Evolutionary conservation across 2,888 invertebrate species (phyloP).

Genomic region (Petrolisthes cinctipes): DNA sequence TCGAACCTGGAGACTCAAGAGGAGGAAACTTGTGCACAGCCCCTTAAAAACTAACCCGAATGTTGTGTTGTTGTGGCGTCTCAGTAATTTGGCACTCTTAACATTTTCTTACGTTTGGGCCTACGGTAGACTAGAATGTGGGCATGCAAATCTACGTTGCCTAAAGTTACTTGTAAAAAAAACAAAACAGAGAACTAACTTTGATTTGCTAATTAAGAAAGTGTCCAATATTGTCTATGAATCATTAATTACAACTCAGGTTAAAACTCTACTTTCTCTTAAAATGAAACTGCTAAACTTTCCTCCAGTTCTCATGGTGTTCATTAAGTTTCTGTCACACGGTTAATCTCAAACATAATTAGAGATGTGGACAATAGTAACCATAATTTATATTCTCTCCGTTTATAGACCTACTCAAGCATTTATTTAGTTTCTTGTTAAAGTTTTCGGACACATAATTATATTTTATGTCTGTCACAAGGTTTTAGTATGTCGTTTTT

Average conservation of each 20-base stretch:
- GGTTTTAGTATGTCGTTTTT: constrained; percentile 11
- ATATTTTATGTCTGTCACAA: background rate
- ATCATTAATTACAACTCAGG: background rate
- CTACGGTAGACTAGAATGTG: constrained; percentile 18
- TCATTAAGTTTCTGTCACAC: background rate
- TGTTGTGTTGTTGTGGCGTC: constrained; percentile 36
- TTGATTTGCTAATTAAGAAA: constrained; percentile 3
- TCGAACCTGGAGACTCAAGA: background rate
- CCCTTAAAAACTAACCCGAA: constrained; percentile 30
- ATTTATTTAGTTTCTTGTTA: background rate
- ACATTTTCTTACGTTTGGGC: constrained; percentile 30
- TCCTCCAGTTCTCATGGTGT: background rate
- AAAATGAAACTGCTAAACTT: constrained; percentile 2
- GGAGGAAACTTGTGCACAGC: constrained; percentile 37
- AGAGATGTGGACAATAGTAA: background rate
- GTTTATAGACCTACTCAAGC: background rate
- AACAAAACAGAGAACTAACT: background rate
- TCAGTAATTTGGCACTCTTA: constrained; percentile 23
- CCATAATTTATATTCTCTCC: background rate
- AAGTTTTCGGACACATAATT: constrained; percentile 8
- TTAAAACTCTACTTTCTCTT: background rate
- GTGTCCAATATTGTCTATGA: background rate
- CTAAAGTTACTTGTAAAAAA: background rate
- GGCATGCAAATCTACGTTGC: constrained; percentile 7
- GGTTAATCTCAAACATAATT: background rate